phyloP scores from a whole-genome alignment of 1,140 invertebrate genomes.

The Plodia interpunctella region DNA sequence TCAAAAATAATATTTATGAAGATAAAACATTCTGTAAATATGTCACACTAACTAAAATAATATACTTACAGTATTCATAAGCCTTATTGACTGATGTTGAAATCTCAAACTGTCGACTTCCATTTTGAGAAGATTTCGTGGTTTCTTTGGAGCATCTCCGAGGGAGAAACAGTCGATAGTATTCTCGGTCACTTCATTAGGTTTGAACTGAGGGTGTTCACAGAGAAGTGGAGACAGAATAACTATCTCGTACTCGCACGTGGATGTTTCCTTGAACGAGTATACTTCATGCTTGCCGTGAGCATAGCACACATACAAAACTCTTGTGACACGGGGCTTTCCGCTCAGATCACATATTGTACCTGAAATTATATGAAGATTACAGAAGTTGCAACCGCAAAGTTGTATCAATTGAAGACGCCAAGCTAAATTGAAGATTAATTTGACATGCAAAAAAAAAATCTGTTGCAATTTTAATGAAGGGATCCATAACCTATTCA shows the following conservation, averaged over 20 bases:
- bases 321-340: conserved; percentile 86
- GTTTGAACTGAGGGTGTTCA: conserved; percentile 91
- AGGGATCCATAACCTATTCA: too few species aligned
- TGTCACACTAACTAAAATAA: conserved; percentile 17
- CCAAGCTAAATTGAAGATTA: too few species aligned
- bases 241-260: conserved; percentile 95
- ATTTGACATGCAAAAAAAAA: too few species aligned
- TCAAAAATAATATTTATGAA: too few species aligned
- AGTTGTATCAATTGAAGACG: too few species aligned
- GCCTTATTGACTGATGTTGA: conserved; percentile 77
- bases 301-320: conserved; percentile 91
- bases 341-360: conserved; percentile 95
- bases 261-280: conserved; percentile 94
- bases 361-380: conserved; percentile 61
- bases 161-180: conserved; percentile 88
- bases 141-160: conserved; percentile 84
- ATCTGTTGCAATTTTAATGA: too few species aligned
- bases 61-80: conserved; percentile 46
- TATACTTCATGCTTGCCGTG: conserved; percentile 94
- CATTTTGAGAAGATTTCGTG: conserved; percentile 83
- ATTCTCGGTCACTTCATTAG: conserved; percentile 88
- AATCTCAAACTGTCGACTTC: conserved; percentile 85
- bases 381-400: neutral
- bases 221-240: conserved; percentile 92
- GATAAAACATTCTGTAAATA: conserved; percentile 20